A percentile compares a stretch with the other conserved stretches of the same genome.
Evolutionary conservation across 2,888 invertebrate genomes (phyloP).

Genomic region (Stenodera caucasica): DNA sequence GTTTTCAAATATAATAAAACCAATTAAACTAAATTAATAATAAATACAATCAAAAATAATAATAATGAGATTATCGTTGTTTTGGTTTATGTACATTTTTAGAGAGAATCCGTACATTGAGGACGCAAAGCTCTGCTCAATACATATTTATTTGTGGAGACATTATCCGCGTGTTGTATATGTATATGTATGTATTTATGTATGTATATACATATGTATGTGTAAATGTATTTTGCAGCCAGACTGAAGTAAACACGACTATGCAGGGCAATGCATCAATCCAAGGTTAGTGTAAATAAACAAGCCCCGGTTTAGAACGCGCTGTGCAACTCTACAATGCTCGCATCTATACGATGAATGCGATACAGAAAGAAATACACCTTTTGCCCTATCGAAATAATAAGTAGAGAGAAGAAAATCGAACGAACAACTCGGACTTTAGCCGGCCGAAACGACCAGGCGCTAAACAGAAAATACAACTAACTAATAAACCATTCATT

Average conservation of each 20-base stretch:
- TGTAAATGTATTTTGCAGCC: constrained; percentile 52
- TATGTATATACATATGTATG: too few relatives aligned
- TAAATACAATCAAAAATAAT: constrained; percentile 30
- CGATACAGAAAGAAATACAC: neutral
- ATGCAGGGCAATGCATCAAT: constrained; percentile 55
- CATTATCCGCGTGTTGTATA: constrained; percentile 39
- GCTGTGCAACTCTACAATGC: neutral
- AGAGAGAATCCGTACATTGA: neutral
- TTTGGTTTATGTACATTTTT: neutral
- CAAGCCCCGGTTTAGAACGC: constrained; percentile 25
- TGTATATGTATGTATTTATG: neutral
- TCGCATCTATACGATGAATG: neutral
- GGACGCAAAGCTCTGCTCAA: neutral
- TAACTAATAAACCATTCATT: too few relatives aligned
- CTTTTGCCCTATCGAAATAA: too few relatives aligned
- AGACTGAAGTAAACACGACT: constrained; percentile 52
- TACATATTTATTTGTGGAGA: constrained; percentile 50
- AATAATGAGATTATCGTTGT: neutral
- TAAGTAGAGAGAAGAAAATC: too few relatives aligned
- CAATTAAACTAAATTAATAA: constrained; percentile 24
- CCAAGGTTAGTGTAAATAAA: constrained; percentile 49
- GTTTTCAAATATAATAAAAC: too few relatives aligned
- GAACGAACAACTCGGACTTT: too few relatives aligned
- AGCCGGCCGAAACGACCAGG: too few relatives aligned
- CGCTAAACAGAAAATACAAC: too few relatives aligned